Conservation (phyloP, 1,140 invertebrate genomes). For the Neodiprion fabricii region DNA sequence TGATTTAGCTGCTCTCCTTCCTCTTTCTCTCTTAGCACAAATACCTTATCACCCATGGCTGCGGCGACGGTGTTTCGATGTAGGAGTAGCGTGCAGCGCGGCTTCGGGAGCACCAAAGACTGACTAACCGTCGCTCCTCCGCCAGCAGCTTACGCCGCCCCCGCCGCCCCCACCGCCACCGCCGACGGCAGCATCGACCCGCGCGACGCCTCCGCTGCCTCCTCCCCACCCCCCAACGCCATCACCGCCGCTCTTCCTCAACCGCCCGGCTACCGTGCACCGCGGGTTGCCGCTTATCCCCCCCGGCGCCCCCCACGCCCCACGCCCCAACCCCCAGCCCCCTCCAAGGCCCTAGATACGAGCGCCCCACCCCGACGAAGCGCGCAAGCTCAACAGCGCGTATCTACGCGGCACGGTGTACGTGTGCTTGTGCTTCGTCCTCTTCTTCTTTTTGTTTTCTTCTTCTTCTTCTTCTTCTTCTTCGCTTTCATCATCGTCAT, state of each 20-base stretch:
- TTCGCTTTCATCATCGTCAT: background rate
- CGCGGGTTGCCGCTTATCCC: constrained; percentile 17
- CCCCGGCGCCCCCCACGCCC: constrained; percentile 20
- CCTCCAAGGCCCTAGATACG: constrained; percentile 2
- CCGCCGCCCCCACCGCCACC: constrained; percentile 25
- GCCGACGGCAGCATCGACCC: constrained; percentile 61
- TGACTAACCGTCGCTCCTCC: constrained; percentile 49
- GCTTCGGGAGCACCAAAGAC: constrained; percentile 57
- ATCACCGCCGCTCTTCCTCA: background rate
- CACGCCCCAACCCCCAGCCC: constrained; percentile 6
- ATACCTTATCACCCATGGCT: constrained; percentile 61
- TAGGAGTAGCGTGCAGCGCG: constrained; percentile 52
- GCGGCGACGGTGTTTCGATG: constrained; percentile 47
- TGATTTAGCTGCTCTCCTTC: no score
- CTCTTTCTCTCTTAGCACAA: constrained; percentile 30
- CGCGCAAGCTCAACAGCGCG: constrained; percentile 29
- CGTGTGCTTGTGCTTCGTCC: no score
- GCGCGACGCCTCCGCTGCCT: constrained; percentile 28
- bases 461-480: no score
- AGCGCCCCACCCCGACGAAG: background rate
- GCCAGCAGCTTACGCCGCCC: background rate
- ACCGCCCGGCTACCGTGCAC: constrained; percentile 9
- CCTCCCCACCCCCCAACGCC: constrained; percentile 29
- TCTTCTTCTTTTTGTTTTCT: no score
- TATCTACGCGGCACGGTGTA: no score